A percentile compares a stretch with the other conserved stretches of the same genome.
These are phyloP conservation scores for Casuarius casuarius DNA, from an alignment of 2,113 vertebrate genomes.

Conservation along the genomic window DNA sequence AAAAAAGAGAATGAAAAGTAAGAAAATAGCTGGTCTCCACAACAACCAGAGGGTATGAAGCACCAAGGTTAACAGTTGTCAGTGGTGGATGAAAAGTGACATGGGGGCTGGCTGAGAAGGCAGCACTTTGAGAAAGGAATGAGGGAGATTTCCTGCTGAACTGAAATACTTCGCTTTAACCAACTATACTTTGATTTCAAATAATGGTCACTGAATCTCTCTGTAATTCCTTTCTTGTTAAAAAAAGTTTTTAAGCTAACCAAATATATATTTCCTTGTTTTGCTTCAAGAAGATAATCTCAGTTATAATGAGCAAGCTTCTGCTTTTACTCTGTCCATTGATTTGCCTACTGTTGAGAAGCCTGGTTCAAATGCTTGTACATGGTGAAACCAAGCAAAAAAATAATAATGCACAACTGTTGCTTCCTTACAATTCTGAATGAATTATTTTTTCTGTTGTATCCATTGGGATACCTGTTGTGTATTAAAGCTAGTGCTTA, in stretches of 20 bases:
- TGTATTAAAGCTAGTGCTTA: constrained; percentile 58
- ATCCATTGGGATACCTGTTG: constrained; percentile 56
- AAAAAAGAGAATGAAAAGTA: neutral
- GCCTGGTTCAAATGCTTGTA: constrained; percentile 34
- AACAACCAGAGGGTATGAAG: neutral
- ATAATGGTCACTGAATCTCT: neutral
- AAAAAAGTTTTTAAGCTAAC: constrained; percentile 20
- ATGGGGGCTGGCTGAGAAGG: neutral
- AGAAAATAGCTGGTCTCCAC: constrained; percentile 19
- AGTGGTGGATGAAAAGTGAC: neutral
- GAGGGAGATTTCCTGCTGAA: constrained; percentile 5
- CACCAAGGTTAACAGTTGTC: neutral
- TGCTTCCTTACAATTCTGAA: constrained; percentile 65
- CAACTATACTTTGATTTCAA: neutral
- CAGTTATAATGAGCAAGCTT: neutral
- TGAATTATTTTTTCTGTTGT: constrained; percentile 62
- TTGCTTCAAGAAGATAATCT: constrained; percentile 33
- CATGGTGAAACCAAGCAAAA: constrained; percentile 42
- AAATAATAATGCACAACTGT: constrained; percentile 40
- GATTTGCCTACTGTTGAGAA: neutral
- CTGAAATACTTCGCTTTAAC: constrained; percentile 7
- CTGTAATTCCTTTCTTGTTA: constrained; percentile 16
- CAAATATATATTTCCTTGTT: constrained; percentile 23
- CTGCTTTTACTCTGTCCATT: constrained; percentile 45
- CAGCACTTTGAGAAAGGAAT: neutral